Base-by-base conservation (phyloP, 2,113 vertebrate genomes). In the Loxodonta africana region DNA sequence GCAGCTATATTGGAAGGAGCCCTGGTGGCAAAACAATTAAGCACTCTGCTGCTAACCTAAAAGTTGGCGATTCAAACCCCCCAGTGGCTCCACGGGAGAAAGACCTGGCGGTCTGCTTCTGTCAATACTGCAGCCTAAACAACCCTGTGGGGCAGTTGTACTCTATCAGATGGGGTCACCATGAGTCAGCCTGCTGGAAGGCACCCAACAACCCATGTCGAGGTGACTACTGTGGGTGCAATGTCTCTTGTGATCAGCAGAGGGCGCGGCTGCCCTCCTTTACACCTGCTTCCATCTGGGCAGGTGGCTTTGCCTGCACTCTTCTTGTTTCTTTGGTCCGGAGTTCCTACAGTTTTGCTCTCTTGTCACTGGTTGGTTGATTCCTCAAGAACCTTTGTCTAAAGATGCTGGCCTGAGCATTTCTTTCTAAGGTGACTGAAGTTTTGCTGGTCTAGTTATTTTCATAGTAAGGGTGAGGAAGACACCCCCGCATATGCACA, bases 221-320 rank as follows among this genome's bases (percentile, higher is more conserved):
- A n/a, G 2, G n/a, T 2, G 41, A 5, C 77, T 0, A 2, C 20
- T 5, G 7, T 26, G 53, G 71, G 28, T 25, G 81, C 90, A 89
- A 44, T 95, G 81, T 12, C 71, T 7, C 28, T 3, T 0, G 0
- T 48, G 62, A 1, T 94, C 97, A 94, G 92, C 87, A 98, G 97
- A 98, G 96, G 96, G 96, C 87, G 63, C 1, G 0, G 63, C 86
- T 28, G 69, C 63, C 80, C 63, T 8, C 37, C 91, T 71, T 5
- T 76, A 25, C 69, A 9, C 71, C 17, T 1, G 73, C 9, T 62
- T 33, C 18, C 14, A 8, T 10, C 48, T 2, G 1, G 57, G 10
- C 1, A 20, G 2, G n/a, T 21, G 21, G 3, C 33, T 76, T 57
- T 85, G 73, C 6, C n/a, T 65, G 28, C 57, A 10, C 17, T 2